Evolutionary conservation across 2,888 invertebrate species (phyloP).

Genomic region (Leptopterna dolabrata): DNA sequence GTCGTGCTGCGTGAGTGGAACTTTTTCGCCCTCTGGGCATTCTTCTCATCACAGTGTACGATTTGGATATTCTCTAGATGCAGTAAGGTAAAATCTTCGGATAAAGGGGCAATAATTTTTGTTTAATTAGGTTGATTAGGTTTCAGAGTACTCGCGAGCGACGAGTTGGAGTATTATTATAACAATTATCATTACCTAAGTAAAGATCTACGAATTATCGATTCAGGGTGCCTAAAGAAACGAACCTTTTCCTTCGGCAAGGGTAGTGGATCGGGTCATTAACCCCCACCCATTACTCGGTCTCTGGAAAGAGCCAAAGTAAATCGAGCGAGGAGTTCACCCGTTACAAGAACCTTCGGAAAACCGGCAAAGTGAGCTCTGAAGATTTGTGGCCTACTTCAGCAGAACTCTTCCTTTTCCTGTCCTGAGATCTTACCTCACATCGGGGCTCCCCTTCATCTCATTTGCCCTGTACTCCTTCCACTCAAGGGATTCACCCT

Average conservation of each 20-base stretch:
- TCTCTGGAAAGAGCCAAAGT: conserved; percentile 9
- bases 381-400: conserved; percentile 35
- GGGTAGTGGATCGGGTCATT: conserved; percentile 17
- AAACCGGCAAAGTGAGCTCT: conserved; percentile 19
- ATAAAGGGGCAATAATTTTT: too few species aligned
- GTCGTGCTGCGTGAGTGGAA: too few species aligned
- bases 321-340: conserved; percentile 32
- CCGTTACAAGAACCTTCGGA: background rate
- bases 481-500: background rate
- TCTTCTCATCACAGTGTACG: too few species aligned
- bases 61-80: too few species aligned
- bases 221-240: background rate
- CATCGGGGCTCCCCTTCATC: background rate
- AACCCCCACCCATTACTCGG: background rate
- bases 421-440: background rate
- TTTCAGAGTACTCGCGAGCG: too few species aligned
- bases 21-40: too few species aligned
- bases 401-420: background rate
- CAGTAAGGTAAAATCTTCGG: too few species aligned
- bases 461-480: background rate
- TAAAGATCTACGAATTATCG: background rate
- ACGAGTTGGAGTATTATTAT: background rate
- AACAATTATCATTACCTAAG: background rate
- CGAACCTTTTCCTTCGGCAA: background rate
- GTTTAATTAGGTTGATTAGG: too few species aligned